A percentile compares a stretch with the other conserved stretches of the same genome.
These are phyloP conservation scores for Melanargia galathea DNA, from an alignment of 2,888 invertebrate species.

Conservation along the genomic window DNA sequence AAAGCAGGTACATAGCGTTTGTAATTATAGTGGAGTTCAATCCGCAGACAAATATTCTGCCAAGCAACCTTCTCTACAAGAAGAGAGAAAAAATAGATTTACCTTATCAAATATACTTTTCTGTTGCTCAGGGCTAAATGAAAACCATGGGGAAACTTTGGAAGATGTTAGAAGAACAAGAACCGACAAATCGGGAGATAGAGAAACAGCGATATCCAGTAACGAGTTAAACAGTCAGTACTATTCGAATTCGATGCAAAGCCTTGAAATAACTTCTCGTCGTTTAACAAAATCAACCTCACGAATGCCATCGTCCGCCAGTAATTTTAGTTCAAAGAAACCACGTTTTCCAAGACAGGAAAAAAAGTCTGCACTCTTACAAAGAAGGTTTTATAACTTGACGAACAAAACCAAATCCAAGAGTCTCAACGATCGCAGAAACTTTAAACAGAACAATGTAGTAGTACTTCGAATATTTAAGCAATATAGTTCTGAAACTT, in stretches of 20 bases:
- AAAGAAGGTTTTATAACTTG: conserved; percentile 48
- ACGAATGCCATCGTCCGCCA: conserved; percentile 46
- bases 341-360: conserved; percentile 38
- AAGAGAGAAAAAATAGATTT: conserved; percentile 19
- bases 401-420: conserved; percentile 50
- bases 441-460: conserved; percentile 48
- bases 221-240: conserved; percentile 55
- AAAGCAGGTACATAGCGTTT: conserved; percentile 10
- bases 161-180: conserved; percentile 17
- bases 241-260: conserved; percentile 52
- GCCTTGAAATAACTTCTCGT: conserved; percentile 57
- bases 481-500: conserved; percentile 34
- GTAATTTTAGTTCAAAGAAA: conserved; percentile 43
- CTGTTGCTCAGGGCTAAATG: conserved; percentile 48
- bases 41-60: neutral
- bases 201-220: conserved; percentile 6
- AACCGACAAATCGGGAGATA: neutral
- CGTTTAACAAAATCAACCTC: conserved; percentile 49
- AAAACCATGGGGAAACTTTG: conserved; percentile 36
- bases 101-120: conserved; percentile 39
- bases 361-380: conserved; percentile 45
- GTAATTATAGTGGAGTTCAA: neutral
- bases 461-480: conserved; percentile 48
- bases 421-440: conserved; percentile 39
- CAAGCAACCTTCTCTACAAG: neutral